These are phyloP conservation scores for Heliothis subflexa DNA, from an alignment of 1,140 invertebrate species.

Conservation along the genomic window DNA sequence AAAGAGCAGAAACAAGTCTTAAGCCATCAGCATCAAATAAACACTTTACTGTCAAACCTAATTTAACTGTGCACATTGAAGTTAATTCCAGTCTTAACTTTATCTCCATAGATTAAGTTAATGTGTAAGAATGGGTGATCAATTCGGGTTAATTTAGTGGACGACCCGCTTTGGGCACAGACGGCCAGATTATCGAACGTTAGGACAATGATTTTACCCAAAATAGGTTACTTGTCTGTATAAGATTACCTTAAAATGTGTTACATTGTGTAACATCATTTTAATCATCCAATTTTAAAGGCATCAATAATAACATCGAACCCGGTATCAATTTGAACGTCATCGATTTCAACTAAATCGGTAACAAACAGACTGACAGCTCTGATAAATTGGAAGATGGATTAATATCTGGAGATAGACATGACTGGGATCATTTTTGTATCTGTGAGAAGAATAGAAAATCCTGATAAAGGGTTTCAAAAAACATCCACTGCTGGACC, in stretches of 20 bases:
- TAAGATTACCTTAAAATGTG: neutral
- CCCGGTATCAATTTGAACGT: too few species aligned
- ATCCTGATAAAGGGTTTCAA: too few species aligned
- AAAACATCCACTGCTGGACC: too few species aligned
- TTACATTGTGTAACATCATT: neutral
- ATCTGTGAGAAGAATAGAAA: too few species aligned
- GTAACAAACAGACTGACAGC: too few species aligned
- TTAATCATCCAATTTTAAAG: too few species aligned
- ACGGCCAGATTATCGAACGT: constrained; percentile 34
- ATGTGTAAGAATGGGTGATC: constrained; percentile 47
- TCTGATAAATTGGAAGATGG: too few species aligned
- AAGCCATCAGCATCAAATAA: neutral
- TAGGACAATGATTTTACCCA: constrained; percentile 15
- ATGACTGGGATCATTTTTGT: too few species aligned
- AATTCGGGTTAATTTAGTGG: constrained; percentile 45
- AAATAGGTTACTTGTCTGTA: neutral
- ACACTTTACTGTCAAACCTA: constrained; percentile 16
- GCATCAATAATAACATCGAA: too few species aligned
- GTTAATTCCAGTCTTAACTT: constrained; percentile 34
- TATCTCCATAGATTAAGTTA: constrained; percentile 43
- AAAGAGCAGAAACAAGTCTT: neutral
- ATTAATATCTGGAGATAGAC: too few species aligned
- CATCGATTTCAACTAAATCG: too few species aligned
- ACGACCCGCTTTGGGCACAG: constrained; percentile 20
- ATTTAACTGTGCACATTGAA: constrained; percentile 35